Base-by-base conservation (phyloP, 2,797 vertebrate genomes). In the Siniperca scherzeri region DNA sequence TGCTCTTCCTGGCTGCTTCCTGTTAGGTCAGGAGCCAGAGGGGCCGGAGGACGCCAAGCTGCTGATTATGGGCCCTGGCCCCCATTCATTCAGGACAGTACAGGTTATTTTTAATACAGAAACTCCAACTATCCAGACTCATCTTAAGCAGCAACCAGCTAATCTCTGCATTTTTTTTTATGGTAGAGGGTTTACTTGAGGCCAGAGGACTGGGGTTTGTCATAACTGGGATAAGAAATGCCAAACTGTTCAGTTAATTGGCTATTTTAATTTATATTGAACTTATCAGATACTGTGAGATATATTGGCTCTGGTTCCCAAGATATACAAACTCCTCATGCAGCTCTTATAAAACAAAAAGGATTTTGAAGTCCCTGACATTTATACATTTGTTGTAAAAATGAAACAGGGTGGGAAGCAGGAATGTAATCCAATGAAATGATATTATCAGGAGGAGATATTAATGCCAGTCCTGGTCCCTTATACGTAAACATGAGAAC, bases 21-120 rank as follows among this genome's bases (percentile, higher is more conserved):
- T 94, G 92, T 82, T 69, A 72, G 92, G 89, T 95, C 93, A 93
- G 81, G 82, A 90, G 88, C 90, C 94, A 89, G 74, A 88, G 89
- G 79, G 86, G 77, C 83, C 64, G 69, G 87, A 84, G 83, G 90
- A 89, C 62, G 84, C 85, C 88, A 83, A 81, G 85, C 82, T 90
- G 82, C 68, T 70, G 83, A 94, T 93, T 92, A 91, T 77, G 73
- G 83, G 82, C 70, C 75, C 68, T 36, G 74, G 85, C 81, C 77
- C 77, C 78, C 76, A 71, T 93, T 92, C 84, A 90, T 91, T 56
- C 70, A 74, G 72, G 46, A 70, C 70, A 65, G 33, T 66, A 68
- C 56, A 70, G 48, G 56, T 82, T 89, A 75, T 93, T 90, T 83
- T 91, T 91, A 86, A 93, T 82, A 74, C 78, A 83, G 56, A 82